phyloP scores from a whole-genome alignment of 2,888 invertebrate species.

The Creontiades dilutus region DNA sequence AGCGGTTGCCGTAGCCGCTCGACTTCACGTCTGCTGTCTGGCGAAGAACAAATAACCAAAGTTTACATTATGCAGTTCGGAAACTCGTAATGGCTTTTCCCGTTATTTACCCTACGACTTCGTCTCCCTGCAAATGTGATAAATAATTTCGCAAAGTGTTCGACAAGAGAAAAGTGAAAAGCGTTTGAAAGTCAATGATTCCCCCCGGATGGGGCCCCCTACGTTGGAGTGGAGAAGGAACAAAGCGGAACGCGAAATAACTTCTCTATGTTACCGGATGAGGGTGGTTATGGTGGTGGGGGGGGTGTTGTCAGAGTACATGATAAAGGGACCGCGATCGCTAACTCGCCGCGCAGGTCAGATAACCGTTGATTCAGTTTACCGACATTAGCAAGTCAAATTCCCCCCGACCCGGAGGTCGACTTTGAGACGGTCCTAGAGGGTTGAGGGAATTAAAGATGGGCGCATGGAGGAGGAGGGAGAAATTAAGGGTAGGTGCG shows the following conservation, averaged over 20 bases:
- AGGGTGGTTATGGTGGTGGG: neutral
- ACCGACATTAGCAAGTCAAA: conserved; percentile 62
- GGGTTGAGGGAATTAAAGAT: neutral
- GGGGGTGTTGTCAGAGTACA: conserved; percentile 14
- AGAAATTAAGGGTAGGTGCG: neutral
- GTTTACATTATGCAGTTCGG: conserved; percentile 10
- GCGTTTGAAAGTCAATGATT: conserved; percentile 31
- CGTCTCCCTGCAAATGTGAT: neutral
- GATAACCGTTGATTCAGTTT: conserved; percentile 62
- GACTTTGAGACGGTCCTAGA: neutral
- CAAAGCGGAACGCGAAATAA: conserved; percentile 12
- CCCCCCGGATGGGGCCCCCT: neutral
- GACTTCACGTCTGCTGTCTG: neutral
- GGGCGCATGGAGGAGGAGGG: neutral
- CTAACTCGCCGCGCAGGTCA: conserved; percentile 56
- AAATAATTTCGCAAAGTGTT: conserved; percentile 20
- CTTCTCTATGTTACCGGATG: neutral
- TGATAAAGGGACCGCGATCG: conserved; percentile 41
- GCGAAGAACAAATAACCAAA: neutral
- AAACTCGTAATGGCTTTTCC: neutral
- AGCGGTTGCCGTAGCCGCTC: neutral
- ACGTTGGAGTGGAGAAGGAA: neutral
- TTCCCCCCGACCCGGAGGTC: neutral
- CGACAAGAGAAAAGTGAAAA: conserved; percentile 7
- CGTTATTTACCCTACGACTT: neutral